Base-by-base conservation (phyloP, 2,888 invertebrate genomes). In the Eupithecia centaureata region DNA sequence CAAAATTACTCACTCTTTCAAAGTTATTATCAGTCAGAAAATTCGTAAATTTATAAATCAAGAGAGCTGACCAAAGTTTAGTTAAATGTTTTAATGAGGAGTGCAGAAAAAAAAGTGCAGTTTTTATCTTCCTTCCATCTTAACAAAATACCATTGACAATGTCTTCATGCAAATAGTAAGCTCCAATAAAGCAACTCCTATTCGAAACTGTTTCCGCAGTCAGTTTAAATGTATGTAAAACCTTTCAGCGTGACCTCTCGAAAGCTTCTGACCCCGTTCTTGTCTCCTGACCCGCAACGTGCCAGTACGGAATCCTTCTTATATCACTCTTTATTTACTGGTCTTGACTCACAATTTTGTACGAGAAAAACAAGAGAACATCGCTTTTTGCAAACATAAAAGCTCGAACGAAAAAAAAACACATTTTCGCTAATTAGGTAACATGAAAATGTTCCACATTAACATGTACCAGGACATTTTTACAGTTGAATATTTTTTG, bases 241-340 rank as follows among this genome's bases (percentile, higher is more conserved):
- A 83, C 80, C 83, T 83, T 83, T 83, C 80, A 81, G 77, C 81
- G 83, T 73, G 78, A 78, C 80, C 78, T 77, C 78, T 79, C 74
- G 74, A 79, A 81, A 83, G 78, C 82, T 76, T 64, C 64, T 69
- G 82, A 82, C 82, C 82, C 78, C 77, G 74, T 81, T 81, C 78
- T 64, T 25, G 79, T 79, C 80, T 79, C 79, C 78, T 83, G 84
- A 84, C 86, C 85, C 73, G 77, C 75, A 59, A 15, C 65, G 74
- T 80, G 84, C 84, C 85, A 86, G 83, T 47, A 83, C 85, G 59
- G 80, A 85, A 86, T 86, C 85, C 82, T 79, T 72, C 78, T 80
- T 80, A 81, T 79, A 81, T 79, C 79, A 67, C 70, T 68, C 78
- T 77, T 84, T 85, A 82, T 82, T 82, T 85, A 80, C 79, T 76